phyloP scores from a whole-genome alignment of 1,140 invertebrate genomes.

The Diplogasteroides magnus region DNA sequence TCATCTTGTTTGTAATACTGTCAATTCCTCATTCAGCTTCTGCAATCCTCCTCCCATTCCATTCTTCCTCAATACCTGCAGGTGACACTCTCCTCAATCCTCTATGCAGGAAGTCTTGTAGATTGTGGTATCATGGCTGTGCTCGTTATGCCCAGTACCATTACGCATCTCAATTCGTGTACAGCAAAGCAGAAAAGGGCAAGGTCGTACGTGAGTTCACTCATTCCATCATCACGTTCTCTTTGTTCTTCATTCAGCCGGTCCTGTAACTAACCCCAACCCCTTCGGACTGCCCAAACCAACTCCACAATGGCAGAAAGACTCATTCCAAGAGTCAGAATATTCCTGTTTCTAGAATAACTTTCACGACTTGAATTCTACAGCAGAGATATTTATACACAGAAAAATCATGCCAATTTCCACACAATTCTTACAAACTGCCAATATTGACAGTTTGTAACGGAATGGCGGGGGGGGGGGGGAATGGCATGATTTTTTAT shows the following conservation, averaged over 20 bases:
- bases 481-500: too few species aligned
- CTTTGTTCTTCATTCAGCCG: slow-evolving; percentile 12
- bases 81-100: slow-evolving; percentile 11
- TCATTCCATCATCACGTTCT: not conserved
- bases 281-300: slow-evolving; percentile 12
- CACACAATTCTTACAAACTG: too few species aligned
- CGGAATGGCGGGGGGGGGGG: too few species aligned
- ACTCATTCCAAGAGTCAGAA: too few species aligned
- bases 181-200: slow-evolving; percentile 44
- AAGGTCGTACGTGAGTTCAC: slow-evolving; percentile 38
- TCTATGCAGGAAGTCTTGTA: not conserved
- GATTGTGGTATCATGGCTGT: slow-evolving; percentile 42
- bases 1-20: too few species aligned
- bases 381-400: too few species aligned
- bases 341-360: too few species aligned
- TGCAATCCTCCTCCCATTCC: slow-evolving; percentile 42
- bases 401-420: too few species aligned
- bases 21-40: slow-evolving; percentile 18
- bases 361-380: too few species aligned
- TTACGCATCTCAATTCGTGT: slow-evolving; percentile 41
- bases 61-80: slow-evolving; percentile 40
- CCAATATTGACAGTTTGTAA: too few species aligned
- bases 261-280: slow-evolving; percentile 14
- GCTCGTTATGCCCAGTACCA: slow-evolving; percentile 41
- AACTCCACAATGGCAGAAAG: not conserved